Evolutionary conservation across 2,797 vertebrate genomes (phyloP), one percentile per base, ranked within the genome.

Genomic region (Aselliscus stoliczkanus): DNA sequence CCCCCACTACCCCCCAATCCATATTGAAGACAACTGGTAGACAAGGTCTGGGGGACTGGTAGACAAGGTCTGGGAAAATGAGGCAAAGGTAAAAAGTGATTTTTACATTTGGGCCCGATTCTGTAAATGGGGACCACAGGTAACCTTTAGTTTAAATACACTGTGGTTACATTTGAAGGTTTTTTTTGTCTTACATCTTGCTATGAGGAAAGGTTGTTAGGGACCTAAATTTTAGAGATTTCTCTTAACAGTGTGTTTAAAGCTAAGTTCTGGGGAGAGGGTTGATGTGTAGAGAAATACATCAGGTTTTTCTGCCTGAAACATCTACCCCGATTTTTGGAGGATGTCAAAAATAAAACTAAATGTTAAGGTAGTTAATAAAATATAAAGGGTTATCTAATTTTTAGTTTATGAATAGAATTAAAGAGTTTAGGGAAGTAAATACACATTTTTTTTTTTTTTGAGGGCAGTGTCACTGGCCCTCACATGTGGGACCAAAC

Each of bases 391-490:
- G 56, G 1, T 31, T 73, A 25, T 54, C 27, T 95, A 72, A 86
- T 86, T 39, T 89, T 97, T 92, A 93, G 56, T 65, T 89, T 83
- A 54, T 67, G 39, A 94, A 93, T 93, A 65, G 23, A 86, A 88
- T 82, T 81, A 76, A 85, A 92, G n/a, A 76, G 42, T 60, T 85
- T 60, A 72, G 29, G 7, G 54, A 86, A 90, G 83, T 70, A 12
- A 52, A 90, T 88, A 18, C 72, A 39, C 50, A 65, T 82, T 95
- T 94, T 90, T n/a, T n/a, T n/a, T n/a, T n/a, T n/a, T n/a, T n/a
- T n/a, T n/a, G n/a, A n/a, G n/a, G n/a, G n/a, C n/a, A n/a, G n/a
- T n/a, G n/a, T n/a, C n/a, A n/a, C n/a, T n/a, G n/a, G n/a, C n/a
- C n/a, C n/a, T n/a, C n/a, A n/a, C n/a, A n/a, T n/a, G n/a, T n/a